Base-by-base conservation (phyloP, 2,888 invertebrate genomes). In the Dynastes hyllus region DNA sequence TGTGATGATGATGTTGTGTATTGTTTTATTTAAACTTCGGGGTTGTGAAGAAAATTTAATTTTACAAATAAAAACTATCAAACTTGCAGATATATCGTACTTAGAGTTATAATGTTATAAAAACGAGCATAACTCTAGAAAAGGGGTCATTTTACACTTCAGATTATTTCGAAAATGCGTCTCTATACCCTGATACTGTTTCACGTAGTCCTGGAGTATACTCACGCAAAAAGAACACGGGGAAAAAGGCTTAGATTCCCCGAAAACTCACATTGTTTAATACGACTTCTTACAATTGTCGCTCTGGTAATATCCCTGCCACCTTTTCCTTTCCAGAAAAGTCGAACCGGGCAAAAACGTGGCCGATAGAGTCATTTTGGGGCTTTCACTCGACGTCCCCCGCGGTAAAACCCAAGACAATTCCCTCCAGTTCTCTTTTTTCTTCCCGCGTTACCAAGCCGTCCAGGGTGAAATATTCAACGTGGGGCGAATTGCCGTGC, bases 401-500 rank as follows among this genome's bases (percentile, higher is more conserved):
- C 22, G 55, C 55, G 55, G 55, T 22, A 22, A 55, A 22, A 55
- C 55, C 45, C 55, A 22, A 55, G 55, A 55, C 37, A 22, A 67
- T 67, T 67, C 40, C 13, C 9, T 45, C 32, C 32, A 32, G 40
- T 22, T 9, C 11, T 67, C 11, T 66, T 66, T 16, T 40, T 37
- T 22, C 66, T 45, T 16, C 32, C 66, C 37, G n/a, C 29, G 32
- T 32, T 32, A 32, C 32, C 32, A 5, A 5, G 32, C 32, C 32
- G 32, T 32, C 40, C 66, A 16, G 22, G 55, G 55, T 22, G 66
- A 67, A 67, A 67, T 67, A 67, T 67, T 67, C 66, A 67, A 67
- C 66, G 66, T 22, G 55, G 11, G 63, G 66, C n/a, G 40, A 67
- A 67, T 67, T 67, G 66, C 66, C 66, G 66, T 67, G 66, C 66